Percentiles rank a stretch among this genome's conserved stretches.
phyloP scores from a whole-genome alignment of 2,888 invertebrate genomes.

The Bembecia ichneumoniformis region DNA sequence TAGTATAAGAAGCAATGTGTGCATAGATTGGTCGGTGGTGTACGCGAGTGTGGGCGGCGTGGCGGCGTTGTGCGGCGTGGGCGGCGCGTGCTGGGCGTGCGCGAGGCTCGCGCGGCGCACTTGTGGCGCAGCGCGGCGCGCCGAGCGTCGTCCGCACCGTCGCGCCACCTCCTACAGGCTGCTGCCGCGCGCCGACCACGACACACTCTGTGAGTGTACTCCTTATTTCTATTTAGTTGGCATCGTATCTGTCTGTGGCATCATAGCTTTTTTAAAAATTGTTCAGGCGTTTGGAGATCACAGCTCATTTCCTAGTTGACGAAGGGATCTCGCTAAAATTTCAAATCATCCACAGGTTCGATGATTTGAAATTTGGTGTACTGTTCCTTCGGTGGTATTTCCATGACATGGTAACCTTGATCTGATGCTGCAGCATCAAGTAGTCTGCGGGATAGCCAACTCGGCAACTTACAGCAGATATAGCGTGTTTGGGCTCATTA shows the following conservation, averaged over 20 bases:
- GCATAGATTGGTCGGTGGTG: conserved; percentile 92
- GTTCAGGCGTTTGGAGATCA: no score
- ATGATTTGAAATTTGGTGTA: no score
- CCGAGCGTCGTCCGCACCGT: conserved; percentile 66
- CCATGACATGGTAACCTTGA: no score
- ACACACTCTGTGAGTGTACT: conserved; percentile 75
- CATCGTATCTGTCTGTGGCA: background rate
- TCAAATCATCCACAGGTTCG: background rate
- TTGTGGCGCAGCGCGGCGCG: conserved; percentile 60
- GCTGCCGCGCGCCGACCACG: conserved; percentile 80
- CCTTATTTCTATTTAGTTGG: background rate
- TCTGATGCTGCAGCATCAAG: no score
- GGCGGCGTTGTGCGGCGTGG: conserved; percentile 70
- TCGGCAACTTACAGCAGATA: no score
- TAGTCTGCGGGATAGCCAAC: no score
- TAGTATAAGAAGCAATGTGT: no score
- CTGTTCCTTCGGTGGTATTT: no score
- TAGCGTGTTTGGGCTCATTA: no score
- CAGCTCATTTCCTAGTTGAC: no score
- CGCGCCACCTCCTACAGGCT: conserved; percentile 75
- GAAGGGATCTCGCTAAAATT: no score
- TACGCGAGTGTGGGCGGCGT: conserved; percentile 87
- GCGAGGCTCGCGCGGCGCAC: conserved; percentile 61
- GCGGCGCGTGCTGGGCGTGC: conserved; percentile 74
- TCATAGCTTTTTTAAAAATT: no score